These are phyloP conservation scores for Callimorpha dominula DNA, from an alignment of 2,888 invertebrate genomes.

Conservation along the genomic window DNA sequence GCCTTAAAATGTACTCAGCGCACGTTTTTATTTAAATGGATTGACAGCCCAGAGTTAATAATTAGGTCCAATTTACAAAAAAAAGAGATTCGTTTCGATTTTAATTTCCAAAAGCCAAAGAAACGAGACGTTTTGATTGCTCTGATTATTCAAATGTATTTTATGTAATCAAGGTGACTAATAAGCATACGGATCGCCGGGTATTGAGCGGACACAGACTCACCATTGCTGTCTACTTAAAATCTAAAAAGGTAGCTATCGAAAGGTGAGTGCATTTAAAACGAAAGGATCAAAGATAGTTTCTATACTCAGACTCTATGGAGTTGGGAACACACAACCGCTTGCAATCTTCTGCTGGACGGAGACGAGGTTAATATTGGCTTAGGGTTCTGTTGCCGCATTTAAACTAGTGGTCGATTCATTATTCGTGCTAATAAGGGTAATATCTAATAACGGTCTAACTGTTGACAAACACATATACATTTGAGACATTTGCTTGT, in stretches of 20 bases:
- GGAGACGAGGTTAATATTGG: too few relatives aligned
- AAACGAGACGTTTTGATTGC: background rate
- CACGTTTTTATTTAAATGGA: slow-evolving; percentile 33
- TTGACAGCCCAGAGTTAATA: slow-evolving; percentile 28
- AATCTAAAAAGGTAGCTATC: background rate
- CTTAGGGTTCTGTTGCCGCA: too few relatives aligned
- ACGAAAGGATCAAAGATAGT: too few relatives aligned
- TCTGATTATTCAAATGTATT: background rate
- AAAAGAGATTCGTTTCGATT: slow-evolving; percentile 16
- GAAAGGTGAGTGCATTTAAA: background rate
- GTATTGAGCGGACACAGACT: background rate
- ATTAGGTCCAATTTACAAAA: slow-evolving; percentile 25
- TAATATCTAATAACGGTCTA: too few relatives aligned
- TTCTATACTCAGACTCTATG: background rate
- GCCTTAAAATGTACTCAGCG: slow-evolving; percentile 14
- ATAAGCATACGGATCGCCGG: too few relatives aligned
- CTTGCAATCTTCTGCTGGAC: background rate
- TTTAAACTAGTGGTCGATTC: too few relatives aligned
- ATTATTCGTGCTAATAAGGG: too few relatives aligned
- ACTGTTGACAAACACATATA: too few relatives aligned
- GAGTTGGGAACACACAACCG: background rate
- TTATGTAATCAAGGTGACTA: background rate
- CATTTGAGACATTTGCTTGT: too few relatives aligned
- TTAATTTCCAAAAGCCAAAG: background rate
- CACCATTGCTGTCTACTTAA: background rate